Conservation (phyloP, 1,140 invertebrate species). For the Drosophila pandora region DNA sequence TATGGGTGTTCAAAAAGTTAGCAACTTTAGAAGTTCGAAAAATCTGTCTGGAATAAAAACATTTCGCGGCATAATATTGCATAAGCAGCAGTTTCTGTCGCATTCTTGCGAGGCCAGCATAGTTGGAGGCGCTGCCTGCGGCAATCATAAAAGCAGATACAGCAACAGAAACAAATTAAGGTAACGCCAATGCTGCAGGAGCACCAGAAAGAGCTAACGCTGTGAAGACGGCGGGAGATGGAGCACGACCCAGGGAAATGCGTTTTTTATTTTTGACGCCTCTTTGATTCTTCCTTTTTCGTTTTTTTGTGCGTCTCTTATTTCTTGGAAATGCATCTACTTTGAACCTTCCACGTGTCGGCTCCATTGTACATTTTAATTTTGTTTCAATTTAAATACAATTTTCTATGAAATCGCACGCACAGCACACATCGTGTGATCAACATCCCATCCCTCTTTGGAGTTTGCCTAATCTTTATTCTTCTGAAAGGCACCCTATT, state of each 20-base stretch:
- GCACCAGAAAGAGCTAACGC: conserved; percentile 17
- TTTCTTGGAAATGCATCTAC: conserved; percentile 78
- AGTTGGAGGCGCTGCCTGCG: conserved; percentile 53
- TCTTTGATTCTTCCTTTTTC: conserved; percentile 68
- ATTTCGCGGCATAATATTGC: too few species aligned
- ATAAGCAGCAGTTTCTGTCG: conserved; percentile 19
- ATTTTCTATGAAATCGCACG: conserved; percentile 82
- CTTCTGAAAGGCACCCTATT: neutral
- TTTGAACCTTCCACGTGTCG: conserved; percentile 73
- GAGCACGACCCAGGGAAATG: conserved; percentile 51
- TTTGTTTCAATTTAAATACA: conserved; percentile 82
- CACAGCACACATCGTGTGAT: conserved; percentile 60
- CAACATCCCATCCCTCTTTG: conserved; percentile 11
- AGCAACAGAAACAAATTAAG: conserved; percentile 41
- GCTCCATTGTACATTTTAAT: conserved; percentile 78
- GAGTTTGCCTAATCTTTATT: neutral
- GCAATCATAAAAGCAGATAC: conserved; percentile 73
- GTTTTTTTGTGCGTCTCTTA: conserved; percentile 58
- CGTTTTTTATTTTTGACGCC: conserved; percentile 79
- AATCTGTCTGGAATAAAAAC: too few species aligned
- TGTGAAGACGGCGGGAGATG: conserved; percentile 5
- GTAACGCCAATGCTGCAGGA: conserved; percentile 52
- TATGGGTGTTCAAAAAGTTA: too few species aligned
- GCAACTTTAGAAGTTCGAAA: too few species aligned
- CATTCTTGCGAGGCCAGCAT: conserved; percentile 66